These are phyloP conservation scores for Coreoperca whiteheadi DNA, from an alignment of 2,113 vertebrate genomes.

Conservation along the genomic window DNA sequence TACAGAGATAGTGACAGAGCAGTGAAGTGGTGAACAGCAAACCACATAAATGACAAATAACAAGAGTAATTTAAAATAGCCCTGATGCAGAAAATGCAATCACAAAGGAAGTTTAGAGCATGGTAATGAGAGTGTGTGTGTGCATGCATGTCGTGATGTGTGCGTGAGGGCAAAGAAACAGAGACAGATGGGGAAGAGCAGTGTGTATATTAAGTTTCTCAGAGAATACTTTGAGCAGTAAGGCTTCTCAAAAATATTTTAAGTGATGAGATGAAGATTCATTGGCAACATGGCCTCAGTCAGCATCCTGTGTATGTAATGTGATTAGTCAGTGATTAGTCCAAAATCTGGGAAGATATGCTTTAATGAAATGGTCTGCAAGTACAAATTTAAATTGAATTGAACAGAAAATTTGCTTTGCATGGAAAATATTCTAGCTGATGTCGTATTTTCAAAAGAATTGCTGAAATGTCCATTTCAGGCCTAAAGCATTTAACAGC, in stretches of 20 bases:
- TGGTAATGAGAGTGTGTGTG: neutral
- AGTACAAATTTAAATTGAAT: slow-evolving; percentile 48
- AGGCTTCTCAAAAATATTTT: slow-evolving; percentile 8
- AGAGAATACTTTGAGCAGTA: slow-evolving; percentile 17
- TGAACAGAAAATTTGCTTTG: slow-evolving; percentile 24
- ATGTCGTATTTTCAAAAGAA: slow-evolving; percentile 45
- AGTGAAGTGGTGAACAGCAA: slow-evolving; percentile 30
- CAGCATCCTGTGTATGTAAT: slow-evolving; percentile 42
- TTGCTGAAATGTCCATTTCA: slow-evolving; percentile 41
- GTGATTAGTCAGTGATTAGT: slow-evolving; percentile 59
- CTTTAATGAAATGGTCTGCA: slow-evolving; percentile 28
- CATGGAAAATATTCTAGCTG: slow-evolving; percentile 34
- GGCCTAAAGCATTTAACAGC: slow-evolving; percentile 26
- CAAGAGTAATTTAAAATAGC: slow-evolving; percentile 33
- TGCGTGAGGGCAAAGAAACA: neutral
- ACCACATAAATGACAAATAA: slow-evolving; percentile 25
- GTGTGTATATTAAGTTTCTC: slow-evolving; percentile 38
- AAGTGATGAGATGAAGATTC: slow-evolving; percentile 32
- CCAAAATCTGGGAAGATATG: slow-evolving; percentile 36
- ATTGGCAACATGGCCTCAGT: slow-evolving; percentile 28
- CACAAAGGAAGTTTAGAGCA: slow-evolving; percentile 12
- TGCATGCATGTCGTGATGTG: neutral
- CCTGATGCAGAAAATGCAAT: slow-evolving; percentile 38
- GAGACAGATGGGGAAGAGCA: slow-evolving; percentile 14
- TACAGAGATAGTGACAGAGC: slow-evolving; percentile 8